A percentile compares a stretch with the other conserved stretches of the same genome.
These are phyloP conservation scores for Drosophila percnosoma DNA, from an alignment of 2,888 invertebrate species.

Conservation along the genomic window DNA sequence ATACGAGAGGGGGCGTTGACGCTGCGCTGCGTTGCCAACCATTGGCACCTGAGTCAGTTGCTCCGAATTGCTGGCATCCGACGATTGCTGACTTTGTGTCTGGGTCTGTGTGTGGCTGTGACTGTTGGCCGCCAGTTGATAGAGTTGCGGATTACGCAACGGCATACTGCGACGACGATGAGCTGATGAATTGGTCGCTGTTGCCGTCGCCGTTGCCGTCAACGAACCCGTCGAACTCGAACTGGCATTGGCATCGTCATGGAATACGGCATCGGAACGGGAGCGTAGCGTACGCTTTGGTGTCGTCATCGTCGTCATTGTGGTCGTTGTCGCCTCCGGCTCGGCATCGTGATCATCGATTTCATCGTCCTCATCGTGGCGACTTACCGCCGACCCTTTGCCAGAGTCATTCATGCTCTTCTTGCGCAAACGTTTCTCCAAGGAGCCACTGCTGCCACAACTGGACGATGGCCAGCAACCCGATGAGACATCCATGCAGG, in stretches of 20 bases:
- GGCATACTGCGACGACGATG: slow-evolving; percentile 83
- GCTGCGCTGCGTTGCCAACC: slow-evolving; percentile 34
- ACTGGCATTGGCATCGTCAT: slow-evolving; percentile 74
- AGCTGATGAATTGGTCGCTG: slow-evolving; percentile 82
- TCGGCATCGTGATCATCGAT: slow-evolving; percentile 70
- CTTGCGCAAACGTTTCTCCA: slow-evolving; percentile 83
- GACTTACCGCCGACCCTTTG: slow-evolving; percentile 84
- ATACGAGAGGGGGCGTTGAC: slow-evolving; percentile 70
- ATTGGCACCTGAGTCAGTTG: slow-evolving; percentile 81
- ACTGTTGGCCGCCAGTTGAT: slow-evolving; percentile 72
- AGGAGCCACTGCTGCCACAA: slow-evolving; percentile 83
- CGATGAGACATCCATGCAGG: slow-evolving; percentile 91
- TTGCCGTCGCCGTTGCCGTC: slow-evolving; percentile 78
- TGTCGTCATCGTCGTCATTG: slow-evolving; percentile 19
- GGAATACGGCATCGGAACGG: slow-evolving; percentile 71
- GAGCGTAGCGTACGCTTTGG: slow-evolving; percentile 60
- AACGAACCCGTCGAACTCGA: slow-evolving; percentile 81
- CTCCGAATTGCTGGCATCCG: slow-evolving; percentile 83
- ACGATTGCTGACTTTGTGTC: slow-evolving; percentile 83
- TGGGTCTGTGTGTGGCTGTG: slow-evolving; percentile 16
- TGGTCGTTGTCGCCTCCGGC: slow-evolving; percentile 23
- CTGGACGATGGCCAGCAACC: slow-evolving; percentile 90
- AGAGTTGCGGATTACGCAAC: slow-evolving; percentile 83
- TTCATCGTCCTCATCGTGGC: slow-evolving; percentile 83
- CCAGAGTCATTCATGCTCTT: slow-evolving; percentile 85